Percentiles rank a stretch among this genome's conserved stretches.
These are phyloP conservation scores for Ophiodon elongatus DNA, from an alignment of 2,113 vertebrate species.

Conservation along the genomic window DNA sequence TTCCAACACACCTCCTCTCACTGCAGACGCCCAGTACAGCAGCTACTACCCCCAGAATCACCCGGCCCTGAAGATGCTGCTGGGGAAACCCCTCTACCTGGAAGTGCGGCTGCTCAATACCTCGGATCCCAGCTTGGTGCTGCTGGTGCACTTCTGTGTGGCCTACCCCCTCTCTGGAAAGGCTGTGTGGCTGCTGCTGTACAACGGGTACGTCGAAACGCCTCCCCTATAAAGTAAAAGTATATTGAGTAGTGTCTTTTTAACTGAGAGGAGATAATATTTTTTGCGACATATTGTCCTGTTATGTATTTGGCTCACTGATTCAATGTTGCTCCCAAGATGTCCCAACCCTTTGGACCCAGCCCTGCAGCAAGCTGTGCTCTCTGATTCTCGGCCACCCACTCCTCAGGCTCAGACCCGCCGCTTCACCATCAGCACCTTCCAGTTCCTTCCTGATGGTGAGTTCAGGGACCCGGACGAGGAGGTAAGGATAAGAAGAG, in stretches of 20 bases:
- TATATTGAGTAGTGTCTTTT: neutral
- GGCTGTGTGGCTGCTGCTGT: constrained; percentile 84
- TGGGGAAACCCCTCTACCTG: constrained; percentile 83
- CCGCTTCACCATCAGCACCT: constrained; percentile 83
- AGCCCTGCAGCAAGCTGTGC: constrained; percentile 41
- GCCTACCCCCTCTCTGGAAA: constrained; percentile 84
- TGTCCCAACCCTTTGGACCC: constrained; percentile 84
- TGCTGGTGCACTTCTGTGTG: constrained; percentile 86
- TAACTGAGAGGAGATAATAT: neutral
- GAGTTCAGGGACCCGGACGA: constrained; percentile 63
- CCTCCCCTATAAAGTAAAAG: neutral
- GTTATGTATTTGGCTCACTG: neutral
- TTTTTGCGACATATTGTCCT: neutral
- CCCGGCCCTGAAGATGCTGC: constrained; percentile 81
- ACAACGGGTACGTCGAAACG: constrained; percentile 79
- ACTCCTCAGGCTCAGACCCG: constrained; percentile 70
- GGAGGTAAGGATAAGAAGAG: constrained; percentile 70
- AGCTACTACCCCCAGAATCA: constrained; percentile 84
- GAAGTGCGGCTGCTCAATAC: constrained; percentile 83
- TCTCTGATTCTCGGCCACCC: constrained; percentile 34
- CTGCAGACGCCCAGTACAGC: constrained; percentile 77
- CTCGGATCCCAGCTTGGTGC: constrained; percentile 78
- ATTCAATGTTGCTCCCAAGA: constrained; percentile 49
- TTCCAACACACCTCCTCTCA: constrained; percentile 7
- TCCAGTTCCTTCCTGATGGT: constrained; percentile 81